Base-by-base conservation (phyloP, 2,797 vertebrate genomes). In the Hydrophis major region DNA sequence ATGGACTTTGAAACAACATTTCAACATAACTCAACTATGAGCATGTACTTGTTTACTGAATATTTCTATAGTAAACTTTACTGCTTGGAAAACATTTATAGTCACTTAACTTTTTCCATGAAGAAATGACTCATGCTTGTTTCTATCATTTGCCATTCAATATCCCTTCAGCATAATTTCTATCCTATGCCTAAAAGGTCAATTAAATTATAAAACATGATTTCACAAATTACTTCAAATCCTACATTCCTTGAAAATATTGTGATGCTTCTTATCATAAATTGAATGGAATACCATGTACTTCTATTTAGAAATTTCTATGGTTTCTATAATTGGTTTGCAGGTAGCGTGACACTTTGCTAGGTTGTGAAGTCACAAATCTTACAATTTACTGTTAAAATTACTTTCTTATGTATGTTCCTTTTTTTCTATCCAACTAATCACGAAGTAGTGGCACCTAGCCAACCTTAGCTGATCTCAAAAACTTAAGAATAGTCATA, bases 1-100 rank as follows among this genome's bases (percentile, higher is more conserved):
- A 90, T 93, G 86, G 89, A 60, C 89, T 90, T 78, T 93, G 92
- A 93, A 93, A 90, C 37, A 20, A 78, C 86, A 90, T 93, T 86
- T 78, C 69, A 61, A 74, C 78, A 88, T 60, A 90, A 59, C 37
- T 88, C 55, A 22, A 42, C 61, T n/a, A 59, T 6, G 63, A 74
- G 47, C 89, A 60, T 53, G 37, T 18, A n/a, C 89, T 90, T 93
- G 89, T 93, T 93, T 78, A 90, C 55, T 37, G 55, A 42, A 53
- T 88, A 88, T 90, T 90, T 74, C 83, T 90, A 90, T 74, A 53
- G 7, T 42, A 25, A 87, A 63, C 74, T 90, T 90, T 93, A 90
- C 32, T 37, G 61, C 53, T 50, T 90, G 42, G 61, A 74, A 90
- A 88, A 37, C 92, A 74, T 37, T 93, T 89, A 89, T 87, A 90